phyloP scores from a whole-genome alignment of 92 coral and sea anemone genomes.

The Phenganax stokvisi region DNA sequence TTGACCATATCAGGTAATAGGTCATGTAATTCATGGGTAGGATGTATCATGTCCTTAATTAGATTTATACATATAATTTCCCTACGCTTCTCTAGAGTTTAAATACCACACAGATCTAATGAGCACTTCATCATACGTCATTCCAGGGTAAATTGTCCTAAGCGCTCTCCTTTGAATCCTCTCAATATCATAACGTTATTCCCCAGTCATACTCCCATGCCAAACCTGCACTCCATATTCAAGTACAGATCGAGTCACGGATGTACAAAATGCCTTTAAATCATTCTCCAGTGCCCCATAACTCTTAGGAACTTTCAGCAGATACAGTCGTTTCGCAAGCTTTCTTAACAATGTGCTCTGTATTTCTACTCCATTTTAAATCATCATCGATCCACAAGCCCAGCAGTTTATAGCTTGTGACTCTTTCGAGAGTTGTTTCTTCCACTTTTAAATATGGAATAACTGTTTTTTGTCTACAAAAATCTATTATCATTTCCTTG shows the following conservation, averaged over 20 bases:
- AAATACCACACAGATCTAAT: background rate
- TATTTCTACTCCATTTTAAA: background rate
- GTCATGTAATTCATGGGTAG: background rate
- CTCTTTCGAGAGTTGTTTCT: background rate
- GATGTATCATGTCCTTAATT: background rate
- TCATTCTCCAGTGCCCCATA: slow-evolving; percentile 1
- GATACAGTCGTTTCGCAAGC: background rate
- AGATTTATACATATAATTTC: background rate
- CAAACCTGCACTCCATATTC: background rate
- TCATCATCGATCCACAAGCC: background rate
- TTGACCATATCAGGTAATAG: background rate
- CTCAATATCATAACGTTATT: background rate
- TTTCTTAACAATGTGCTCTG: background rate
- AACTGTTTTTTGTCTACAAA: background rate
- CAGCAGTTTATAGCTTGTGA: background rate
- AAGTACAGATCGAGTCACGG: slow-evolving; percentile 6
- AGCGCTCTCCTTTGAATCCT: slow-evolving; percentile 9
- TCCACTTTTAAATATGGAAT: background rate
- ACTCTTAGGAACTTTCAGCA: background rate
- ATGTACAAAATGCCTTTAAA: background rate
- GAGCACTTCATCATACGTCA: background rate
- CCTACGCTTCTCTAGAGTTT: background rate
- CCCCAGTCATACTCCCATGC: background rate
- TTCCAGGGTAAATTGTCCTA: background rate
- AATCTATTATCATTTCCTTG: background rate